Conservation (phyloP, 2,888 invertebrate species). For the Leptothorax acervorum region DNA sequence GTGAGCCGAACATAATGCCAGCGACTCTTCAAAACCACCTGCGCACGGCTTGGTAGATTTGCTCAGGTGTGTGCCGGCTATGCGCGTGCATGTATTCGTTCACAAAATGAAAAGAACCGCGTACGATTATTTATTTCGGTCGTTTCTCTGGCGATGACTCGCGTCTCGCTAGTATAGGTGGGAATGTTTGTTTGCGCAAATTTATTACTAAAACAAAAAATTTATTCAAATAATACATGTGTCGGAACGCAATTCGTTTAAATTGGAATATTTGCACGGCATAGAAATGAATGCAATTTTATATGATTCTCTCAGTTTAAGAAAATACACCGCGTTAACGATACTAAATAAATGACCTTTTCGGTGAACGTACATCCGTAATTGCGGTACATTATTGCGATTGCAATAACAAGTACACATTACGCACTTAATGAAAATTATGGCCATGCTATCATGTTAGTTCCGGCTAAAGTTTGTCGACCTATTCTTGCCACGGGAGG, state of each 20-base stretch:
- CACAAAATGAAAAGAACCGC: slow-evolving; percentile 27
- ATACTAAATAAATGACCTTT: background rate
- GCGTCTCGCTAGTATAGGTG: background rate
- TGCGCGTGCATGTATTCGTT: slow-evolving; percentile 32
- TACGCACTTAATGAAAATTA: slow-evolving; percentile 49
- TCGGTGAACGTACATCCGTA: background rate
- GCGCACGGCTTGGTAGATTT: slow-evolving; percentile 53
- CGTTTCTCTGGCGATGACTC: background rate
- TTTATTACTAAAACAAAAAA: slow-evolving; percentile 13
- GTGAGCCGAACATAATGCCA: slow-evolving; percentile 70
- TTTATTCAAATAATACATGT: background rate
- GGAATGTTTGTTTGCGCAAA: background rate
- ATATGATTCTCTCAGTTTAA: background rate
- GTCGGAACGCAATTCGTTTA: background rate
- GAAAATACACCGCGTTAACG: background rate
- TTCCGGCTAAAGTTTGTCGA: slow-evolving; percentile 45
- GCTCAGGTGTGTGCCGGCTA: slow-evolving; percentile 62
- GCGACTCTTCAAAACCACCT: slow-evolving; percentile 70
- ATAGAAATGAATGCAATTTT: slow-evolving; percentile 9
- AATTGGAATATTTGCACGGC: slow-evolving; percentile 1
- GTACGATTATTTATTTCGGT: slow-evolving; percentile 13
- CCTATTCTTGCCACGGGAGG: slow-evolving; percentile 44
- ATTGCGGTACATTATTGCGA: background rate
- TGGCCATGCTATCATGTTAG: slow-evolving; percentile 35
- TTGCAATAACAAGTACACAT: slow-evolving; percentile 17